These are phyloP conservation scores for Nomada ferruginata DNA, from an alignment of 2,888 invertebrate genomes.

Conservation along the genomic window DNA sequence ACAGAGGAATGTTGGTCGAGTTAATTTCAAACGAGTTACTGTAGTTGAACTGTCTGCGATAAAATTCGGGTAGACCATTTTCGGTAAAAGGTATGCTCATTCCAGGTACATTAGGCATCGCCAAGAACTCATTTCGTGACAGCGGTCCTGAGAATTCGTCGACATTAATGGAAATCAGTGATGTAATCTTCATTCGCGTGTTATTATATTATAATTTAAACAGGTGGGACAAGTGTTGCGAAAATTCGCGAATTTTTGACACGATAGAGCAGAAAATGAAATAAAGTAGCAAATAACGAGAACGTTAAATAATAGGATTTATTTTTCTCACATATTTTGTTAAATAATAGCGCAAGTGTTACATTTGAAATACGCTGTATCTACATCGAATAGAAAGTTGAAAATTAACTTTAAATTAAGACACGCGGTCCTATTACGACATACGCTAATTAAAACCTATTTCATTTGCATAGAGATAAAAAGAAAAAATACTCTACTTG, in stretches of 20 bases:
- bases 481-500: too few species aligned
- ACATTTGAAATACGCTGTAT: too few species aligned
- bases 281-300: too few species aligned
- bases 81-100: conserved; percentile 41
- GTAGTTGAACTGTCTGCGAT: conserved; percentile 9
- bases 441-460: too few species aligned
- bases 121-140: conserved; percentile 43
- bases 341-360: not conserved
- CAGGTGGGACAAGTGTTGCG: conserved; percentile 65
- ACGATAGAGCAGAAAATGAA: not conserved
- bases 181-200: conserved; percentile 61
- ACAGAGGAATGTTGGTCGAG: not conserved
- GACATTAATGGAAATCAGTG: conserved; percentile 53
- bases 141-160: conserved; percentile 36
- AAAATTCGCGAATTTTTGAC: conserved; percentile 20
- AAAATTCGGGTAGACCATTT: conserved; percentile 34
- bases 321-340: not conserved
- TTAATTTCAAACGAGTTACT: conserved; percentile 1
- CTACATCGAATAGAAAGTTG: too few species aligned
- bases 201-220: conserved; percentile 63
- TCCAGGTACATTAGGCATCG: conserved; percentile 26
- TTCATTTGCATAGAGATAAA: too few species aligned
- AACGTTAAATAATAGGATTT: too few species aligned
- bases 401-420: too few species aligned
- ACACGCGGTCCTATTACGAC: too few species aligned